Base-by-base conservation (phyloP, 2,888 invertebrate genomes). In the Plagodis dolabraria region DNA sequence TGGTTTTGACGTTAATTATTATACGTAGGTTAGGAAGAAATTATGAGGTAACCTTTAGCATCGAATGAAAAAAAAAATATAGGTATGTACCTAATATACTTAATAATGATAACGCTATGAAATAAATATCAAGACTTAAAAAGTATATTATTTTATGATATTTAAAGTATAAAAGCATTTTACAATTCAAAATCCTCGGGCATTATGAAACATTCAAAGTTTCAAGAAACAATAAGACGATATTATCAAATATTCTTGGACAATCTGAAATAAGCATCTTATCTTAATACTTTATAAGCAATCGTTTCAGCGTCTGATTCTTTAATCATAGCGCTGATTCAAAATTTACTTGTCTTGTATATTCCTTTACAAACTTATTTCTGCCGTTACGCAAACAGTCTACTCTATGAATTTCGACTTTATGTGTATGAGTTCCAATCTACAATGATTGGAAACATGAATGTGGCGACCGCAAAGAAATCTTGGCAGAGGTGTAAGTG, bases 401-500 rank as follows among this genome's bases (percentile, higher is more conserved):
- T 57, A 53, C 33, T 9, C 10, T 35, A 6, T 55, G 55, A 79
- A 68, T 74, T 71, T 72, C 63, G 71, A 63, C 75, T 74, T 74
- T 86, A 76, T 36, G 5, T 4, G 38, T 2, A 9, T 53, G 55
- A 40, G 47, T 57, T 68, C 72, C 79, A 74, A 73, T 70, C 58
- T 56, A 63, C 61, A 52, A 68, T 71, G 75, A 45, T 77, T 71
- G 71, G 65, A 63, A 70, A 65, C 65, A 67, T 74, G 69, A 74
- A 73, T 65, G 66, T 79, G 80, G 71, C 63, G 73, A 74, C 68
- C 68, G 80, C 78, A 84, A 87, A 87, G 82, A 85, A 87, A 87
- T 83, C 84, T 87, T 85, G 77, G 85, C 60, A 69, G 77, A 83
- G 90, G 89, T 90, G 86, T 92, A 91, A 91, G 91, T 91, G 92